Percentiles rank a stretch among this genome's conserved stretches.
Conservation (phyloP, 2,888 invertebrate species). For the Cosmorhoe ocellata region DNA sequence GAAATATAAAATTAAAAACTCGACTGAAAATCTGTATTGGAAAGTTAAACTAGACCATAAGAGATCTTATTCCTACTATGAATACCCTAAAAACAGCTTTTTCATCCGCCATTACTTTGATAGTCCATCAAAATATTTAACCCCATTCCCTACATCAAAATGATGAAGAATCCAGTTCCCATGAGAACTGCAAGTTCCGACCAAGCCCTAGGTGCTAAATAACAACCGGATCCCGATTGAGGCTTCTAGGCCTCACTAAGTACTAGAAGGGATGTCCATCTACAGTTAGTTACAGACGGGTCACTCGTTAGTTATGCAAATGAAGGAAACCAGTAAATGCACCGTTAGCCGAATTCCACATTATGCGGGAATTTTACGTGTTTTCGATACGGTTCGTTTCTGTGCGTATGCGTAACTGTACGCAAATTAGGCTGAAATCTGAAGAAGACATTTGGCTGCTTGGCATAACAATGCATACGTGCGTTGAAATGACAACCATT, state of each 20-base stretch:
- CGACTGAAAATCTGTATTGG: too few relatives aligned
- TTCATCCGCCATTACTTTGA: too few relatives aligned
- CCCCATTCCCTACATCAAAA: background rate
- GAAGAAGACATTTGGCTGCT: constrained; percentile 4
- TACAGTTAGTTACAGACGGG: constrained; percentile 20
- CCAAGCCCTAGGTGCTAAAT: constrained; percentile 16
- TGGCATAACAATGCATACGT: background rate
- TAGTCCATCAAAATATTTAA: background rate
- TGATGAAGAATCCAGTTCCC: constrained; percentile 4
- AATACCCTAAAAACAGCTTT: too few relatives aligned
- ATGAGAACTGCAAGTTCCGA: constrained; percentile 3
- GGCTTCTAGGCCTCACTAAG: constrained; percentile 14
- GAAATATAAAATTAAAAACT: too few relatives aligned
- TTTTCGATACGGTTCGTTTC: constrained; percentile 29
- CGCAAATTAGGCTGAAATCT: constrained; percentile 18
- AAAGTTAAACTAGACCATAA: too few relatives aligned
- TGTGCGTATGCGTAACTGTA: constrained; percentile 11
- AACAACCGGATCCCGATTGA: constrained; percentile 20
- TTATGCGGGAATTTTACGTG: constrained; percentile 34
- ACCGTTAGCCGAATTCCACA: constrained; percentile 40
- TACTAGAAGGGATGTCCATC: constrained; percentile 15
- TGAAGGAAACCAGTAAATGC: constrained; percentile 32
- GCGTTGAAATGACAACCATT: background rate
- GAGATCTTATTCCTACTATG: too few relatives aligned
- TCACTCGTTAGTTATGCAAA: constrained; percentile 30